Percentiles rank a stretch among this genome's conserved stretches.
These are phyloP conservation scores for Rallus crepitans DNA, from an alignment of 2,797 vertebrate species.

Conservation along the genomic window DNA sequence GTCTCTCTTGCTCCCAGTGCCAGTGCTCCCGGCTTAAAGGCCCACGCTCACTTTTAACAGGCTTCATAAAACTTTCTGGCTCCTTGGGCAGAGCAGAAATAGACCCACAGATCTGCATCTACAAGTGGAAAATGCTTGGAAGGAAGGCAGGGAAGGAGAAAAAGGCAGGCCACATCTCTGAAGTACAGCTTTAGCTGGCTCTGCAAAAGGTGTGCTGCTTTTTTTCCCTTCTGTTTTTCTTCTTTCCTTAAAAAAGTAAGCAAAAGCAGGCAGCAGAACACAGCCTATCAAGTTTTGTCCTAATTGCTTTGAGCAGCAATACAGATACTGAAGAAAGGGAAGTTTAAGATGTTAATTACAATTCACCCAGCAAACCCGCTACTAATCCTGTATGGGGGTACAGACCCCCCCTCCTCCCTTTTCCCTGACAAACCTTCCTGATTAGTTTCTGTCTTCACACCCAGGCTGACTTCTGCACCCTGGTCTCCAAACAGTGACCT, in stretches of 20 bases:
- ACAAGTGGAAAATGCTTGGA: not conserved
- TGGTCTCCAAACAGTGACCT: constrained; percentile 62
- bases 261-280: not conserved
- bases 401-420: not conserved
- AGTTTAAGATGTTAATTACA: not conserved
- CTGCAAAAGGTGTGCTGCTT: not conserved
- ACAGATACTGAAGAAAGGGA: not conserved
- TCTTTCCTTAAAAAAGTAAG: not conserved
- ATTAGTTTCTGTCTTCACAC: constrained; percentile 20
- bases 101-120: not conserved
- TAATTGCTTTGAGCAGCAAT: not conserved
- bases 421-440: not conserved
- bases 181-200: not conserved
- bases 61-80: not conserved
- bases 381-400: not conserved
- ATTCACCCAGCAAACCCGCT: not conserved
- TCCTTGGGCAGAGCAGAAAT: not conserved
- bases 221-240: not conserved
- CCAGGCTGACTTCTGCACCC: constrained; percentile 43
- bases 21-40: not conserved
- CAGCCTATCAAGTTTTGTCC: not conserved
- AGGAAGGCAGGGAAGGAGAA: not conserved
- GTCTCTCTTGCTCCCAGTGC: not conserved
- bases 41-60: not conserved
- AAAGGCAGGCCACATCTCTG: not conserved